A percentile compares a stretch with the other conserved stretches of the same genome.
phyloP scores from a whole-genome alignment of 2,797 vertebrate species.

The Antrozous pallidus region DNA sequence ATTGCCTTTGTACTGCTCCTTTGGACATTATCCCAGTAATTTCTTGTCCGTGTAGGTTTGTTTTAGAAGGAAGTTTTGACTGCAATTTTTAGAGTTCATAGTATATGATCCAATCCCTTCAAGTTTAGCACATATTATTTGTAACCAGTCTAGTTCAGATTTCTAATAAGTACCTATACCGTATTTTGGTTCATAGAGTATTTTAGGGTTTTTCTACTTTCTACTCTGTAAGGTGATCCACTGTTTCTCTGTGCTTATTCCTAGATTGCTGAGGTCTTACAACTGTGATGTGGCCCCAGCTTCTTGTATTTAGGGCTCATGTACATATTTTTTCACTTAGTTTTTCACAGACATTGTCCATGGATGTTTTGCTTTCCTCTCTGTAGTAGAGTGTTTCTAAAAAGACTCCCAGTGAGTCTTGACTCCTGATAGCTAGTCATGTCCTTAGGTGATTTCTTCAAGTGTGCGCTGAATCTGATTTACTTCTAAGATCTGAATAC shows the following conservation, averaged over 20 bases:
- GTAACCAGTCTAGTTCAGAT: background rate
- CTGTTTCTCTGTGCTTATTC: background rate
- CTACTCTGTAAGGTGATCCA: background rate
- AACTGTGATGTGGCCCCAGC: background rate
- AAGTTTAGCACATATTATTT: background rate
- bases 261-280: background rate
- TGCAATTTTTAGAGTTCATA: background rate
- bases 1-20: background rate
- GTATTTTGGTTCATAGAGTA: background rate
- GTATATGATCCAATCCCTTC: background rate
- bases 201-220: conserved; percentile 11
- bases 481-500: background rate
- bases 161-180: background rate
- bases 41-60: conserved; percentile 11
- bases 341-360: background rate
- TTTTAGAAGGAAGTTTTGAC: background rate
- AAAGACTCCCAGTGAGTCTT: background rate
- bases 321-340: background rate
- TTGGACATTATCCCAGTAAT: background rate
- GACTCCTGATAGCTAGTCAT: background rate
- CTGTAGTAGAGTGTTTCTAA: background rate
- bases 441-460: background rate
- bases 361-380: background rate
- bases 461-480: background rate
- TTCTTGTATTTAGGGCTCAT: background rate